Percentiles rank a stretch among this genome's conserved stretches.
phyloP scores from a whole-genome alignment of 2,113 vertebrate genomes.

The Larimichthys crocea region DNA sequence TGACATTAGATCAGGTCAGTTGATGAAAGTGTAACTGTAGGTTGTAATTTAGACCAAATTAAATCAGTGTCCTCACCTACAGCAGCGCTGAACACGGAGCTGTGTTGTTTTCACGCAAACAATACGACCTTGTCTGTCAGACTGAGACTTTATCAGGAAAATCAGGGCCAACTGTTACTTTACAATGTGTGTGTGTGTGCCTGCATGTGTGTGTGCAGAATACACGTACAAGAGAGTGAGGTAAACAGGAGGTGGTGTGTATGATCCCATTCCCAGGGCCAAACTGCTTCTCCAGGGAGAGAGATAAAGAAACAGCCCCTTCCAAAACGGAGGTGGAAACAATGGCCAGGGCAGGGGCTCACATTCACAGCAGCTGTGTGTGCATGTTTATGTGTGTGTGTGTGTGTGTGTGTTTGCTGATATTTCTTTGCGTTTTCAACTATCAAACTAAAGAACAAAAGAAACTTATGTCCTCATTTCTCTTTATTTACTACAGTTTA shows the following conservation, averaged over 20 bases:
- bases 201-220: slow-evolving; percentile 19
- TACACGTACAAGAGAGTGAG: slow-evolving; percentile 37
- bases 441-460: background rate
- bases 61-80: background rate
- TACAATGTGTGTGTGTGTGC: slow-evolving; percentile 8
- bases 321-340: slow-evolving; percentile 78
- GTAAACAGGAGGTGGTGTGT: slow-evolving; percentile 80
- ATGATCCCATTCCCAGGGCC: slow-evolving; percentile 72
- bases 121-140: slow-evolving; percentile 30
- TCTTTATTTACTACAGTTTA: background rate
- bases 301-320: slow-evolving; percentile 72
- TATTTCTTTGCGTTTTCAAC: slow-evolving; percentile 34
- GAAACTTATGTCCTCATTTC: background rate
- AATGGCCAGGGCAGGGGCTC: slow-evolving; percentile 66
- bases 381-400: background rate
- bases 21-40: slow-evolving; percentile 8
- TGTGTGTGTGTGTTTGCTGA: background rate
- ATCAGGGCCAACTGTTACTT: slow-evolving; percentile 40
- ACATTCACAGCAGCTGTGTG: slow-evolving; percentile 36
- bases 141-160: slow-evolving; percentile 39
- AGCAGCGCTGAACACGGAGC: rapidly evolving
- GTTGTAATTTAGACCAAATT: slow-evolving; percentile 17
- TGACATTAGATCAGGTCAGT: slow-evolving; percentile 18
- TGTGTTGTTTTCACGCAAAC: slow-evolving; percentile 31
- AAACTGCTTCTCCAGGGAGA: slow-evolving; percentile 68